Evolutionary conservation across 2,797 vertebrate genomes (phyloP).

Genomic region (Xiphophorus birchmanni): DNA sequence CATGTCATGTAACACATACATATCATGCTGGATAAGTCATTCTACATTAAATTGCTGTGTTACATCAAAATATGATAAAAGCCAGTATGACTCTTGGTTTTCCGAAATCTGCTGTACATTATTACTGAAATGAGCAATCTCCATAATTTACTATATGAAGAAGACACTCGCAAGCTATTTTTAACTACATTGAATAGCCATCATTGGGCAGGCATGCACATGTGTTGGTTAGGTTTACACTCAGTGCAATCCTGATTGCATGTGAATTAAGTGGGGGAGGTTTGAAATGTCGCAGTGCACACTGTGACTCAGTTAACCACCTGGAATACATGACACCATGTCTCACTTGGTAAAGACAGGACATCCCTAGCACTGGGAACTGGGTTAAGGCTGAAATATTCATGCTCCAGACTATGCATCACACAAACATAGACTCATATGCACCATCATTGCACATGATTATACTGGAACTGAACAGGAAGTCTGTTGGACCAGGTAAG

Average conservation of each 20-base stretch:
- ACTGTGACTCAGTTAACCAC: constrained; percentile 77
- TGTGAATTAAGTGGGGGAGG: constrained; percentile 65
- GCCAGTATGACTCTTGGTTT: constrained; percentile 18
- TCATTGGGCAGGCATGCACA: constrained; percentile 33
- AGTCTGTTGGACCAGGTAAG: constrained; percentile 47
- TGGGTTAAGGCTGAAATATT: constrained; percentile 80
- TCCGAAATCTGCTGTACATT: neutral
- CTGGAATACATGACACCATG: constrained; percentile 73
- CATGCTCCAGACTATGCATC: constrained; percentile 46
- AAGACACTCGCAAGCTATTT: constrained; percentile 11
- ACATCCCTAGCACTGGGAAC: constrained; percentile 69
- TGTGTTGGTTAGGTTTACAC: constrained; percentile 44
- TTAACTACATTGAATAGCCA: constrained; percentile 30
- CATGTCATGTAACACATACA: constrained; percentile 14
- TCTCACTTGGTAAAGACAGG: constrained; percentile 72
- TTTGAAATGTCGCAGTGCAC: constrained; percentile 67
- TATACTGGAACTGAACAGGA: constrained; percentile 47
- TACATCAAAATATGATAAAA: constrained; percentile 23
- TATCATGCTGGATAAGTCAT: constrained; percentile 11
- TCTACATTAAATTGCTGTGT: constrained; percentile 22
- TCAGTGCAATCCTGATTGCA: constrained; percentile 54
- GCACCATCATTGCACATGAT: constrained; percentile 24
- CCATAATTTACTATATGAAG: constrained; percentile 3
- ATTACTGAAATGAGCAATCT: constrained; percentile 18
- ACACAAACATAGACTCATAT: constrained; percentile 21